A percentile compares a stretch with the other conserved stretches of the same genome.
phyloP scores from a whole-genome alignment of 1,140 invertebrate genomes.

The Druon quercuslanigerum region DNA sequence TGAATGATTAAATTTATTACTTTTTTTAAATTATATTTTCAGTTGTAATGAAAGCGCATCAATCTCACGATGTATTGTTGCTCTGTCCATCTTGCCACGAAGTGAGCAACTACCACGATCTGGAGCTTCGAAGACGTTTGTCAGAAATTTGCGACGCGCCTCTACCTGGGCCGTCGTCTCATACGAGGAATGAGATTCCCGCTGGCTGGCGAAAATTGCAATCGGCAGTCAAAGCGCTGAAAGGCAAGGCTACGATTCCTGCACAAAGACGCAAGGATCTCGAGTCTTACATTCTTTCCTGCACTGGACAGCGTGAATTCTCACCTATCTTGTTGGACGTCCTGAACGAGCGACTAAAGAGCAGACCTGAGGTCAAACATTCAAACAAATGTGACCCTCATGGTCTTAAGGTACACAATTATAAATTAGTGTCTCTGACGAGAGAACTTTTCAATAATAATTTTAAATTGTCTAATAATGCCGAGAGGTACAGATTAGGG shows the following conservation, averaged over 20 bases:
- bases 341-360: constrained; percentile 65
- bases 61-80: constrained; percentile 88
- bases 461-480: neutral
- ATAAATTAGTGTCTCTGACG: neutral
- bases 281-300: constrained; percentile 73
- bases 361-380: constrained; percentile 36
- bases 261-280: constrained; percentile 74
- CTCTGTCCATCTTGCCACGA: constrained; percentile 86
- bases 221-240: constrained; percentile 82
- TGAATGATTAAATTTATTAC: constrained; percentile 10
- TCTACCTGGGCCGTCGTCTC: constrained; percentile 67
- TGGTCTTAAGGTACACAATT: constrained; percentile 61
- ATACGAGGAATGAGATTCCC: constrained; percentile 52
- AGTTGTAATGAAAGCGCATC: constrained; percentile 88
- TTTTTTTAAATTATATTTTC: constrained; percentile 52
- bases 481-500: no score
- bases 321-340: constrained; percentile 73
- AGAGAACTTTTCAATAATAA: constrained; percentile 28
- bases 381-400: constrained; percentile 58
- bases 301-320: constrained; percentile 68
- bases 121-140: constrained; percentile 78
- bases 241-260: constrained; percentile 76
- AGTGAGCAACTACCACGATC: constrained; percentile 82
- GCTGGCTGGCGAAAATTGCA: constrained; percentile 76
- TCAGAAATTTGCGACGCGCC: constrained; percentile 82